Conservation (phyloP, 1,140 invertebrate genomes). For the Musca vetustissima region DNA sequence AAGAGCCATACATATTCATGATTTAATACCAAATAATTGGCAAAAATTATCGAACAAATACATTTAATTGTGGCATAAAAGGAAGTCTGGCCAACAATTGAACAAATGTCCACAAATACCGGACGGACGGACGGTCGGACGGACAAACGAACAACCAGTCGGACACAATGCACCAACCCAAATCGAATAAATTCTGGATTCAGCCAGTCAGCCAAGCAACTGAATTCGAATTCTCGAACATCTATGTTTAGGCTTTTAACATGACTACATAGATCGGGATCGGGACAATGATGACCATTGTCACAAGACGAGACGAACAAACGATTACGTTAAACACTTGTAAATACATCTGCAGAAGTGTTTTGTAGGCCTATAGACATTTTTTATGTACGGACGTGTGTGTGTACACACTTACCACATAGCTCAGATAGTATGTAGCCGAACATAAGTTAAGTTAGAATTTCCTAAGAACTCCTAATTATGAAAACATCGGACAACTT, state of each 20-base stretch:
- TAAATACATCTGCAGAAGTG: too few species aligned
- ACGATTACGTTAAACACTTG: too few species aligned
- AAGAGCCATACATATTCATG: slow-evolving; percentile 16
- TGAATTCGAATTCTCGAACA: too few species aligned
- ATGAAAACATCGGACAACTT: slow-evolving; percentile 20
- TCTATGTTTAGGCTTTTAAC: too few species aligned
- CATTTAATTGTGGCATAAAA: slow-evolving; percentile 24
- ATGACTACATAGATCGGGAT: too few species aligned
- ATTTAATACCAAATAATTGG: slow-evolving; percentile 24
- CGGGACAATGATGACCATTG: too few species aligned
- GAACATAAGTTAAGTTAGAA: slow-evolving; percentile 20
- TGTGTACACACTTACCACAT: too few species aligned
- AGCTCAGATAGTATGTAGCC: background rate
- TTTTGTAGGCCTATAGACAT: too few species aligned
- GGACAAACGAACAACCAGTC: background rate
- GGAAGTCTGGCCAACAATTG: background rate
- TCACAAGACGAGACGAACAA: too few species aligned
- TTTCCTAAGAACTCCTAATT: slow-evolving; percentile 25
- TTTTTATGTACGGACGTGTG: too few species aligned
- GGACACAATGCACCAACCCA: background rate
- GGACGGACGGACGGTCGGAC: too few species aligned
- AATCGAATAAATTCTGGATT: background rate
- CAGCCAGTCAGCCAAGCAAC: background rate
- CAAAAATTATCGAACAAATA: slow-evolving; percentile 24
- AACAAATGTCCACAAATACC: too few species aligned